A percentile compares a stretch with the other conserved stretches of the same genome.
Conservation (phyloP, 1,140 invertebrate genomes). For the Doryteuthis pealeii region DNA sequence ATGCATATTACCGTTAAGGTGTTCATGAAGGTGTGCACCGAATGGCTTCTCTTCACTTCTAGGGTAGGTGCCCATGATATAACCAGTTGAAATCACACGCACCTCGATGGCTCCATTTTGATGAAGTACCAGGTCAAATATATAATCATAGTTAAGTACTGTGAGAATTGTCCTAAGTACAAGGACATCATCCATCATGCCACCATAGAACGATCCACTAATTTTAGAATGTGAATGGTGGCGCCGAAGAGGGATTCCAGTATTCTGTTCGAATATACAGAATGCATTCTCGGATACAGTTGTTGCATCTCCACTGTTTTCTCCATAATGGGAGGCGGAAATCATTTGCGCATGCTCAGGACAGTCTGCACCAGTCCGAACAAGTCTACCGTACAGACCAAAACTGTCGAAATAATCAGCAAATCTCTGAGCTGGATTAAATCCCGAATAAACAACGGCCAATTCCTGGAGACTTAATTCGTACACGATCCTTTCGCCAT, state of each 20-base stretch:
- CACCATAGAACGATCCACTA: constrained; percentile 36
- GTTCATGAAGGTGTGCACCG: constrained; percentile 31
- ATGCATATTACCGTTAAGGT: constrained; percentile 35
- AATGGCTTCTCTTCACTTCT: constrained; percentile 24
- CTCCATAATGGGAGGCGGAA: constrained; percentile 26
- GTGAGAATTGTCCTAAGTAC: constrained; percentile 39
- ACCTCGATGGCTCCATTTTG: constrained; percentile 46
- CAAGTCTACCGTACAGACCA: constrained; percentile 25
- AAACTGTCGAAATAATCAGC: constrained; percentile 34
- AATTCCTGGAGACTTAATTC: constrained; percentile 44
- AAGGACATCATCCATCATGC: constrained; percentile 40
- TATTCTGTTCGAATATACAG: constrained; percentile 52
- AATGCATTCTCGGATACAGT: constrained; percentile 24
- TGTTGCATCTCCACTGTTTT: constrained; percentile 22
- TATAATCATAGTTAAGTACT: constrained; percentile 51
- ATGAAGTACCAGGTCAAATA: constrained; percentile 50
- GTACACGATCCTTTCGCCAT: constrained; percentile 41
- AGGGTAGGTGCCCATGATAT: constrained; percentile 27
- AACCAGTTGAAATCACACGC: constrained; percentile 37
- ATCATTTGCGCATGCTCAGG: constrained; percentile 38
- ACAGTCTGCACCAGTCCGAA: constrained; percentile 37
- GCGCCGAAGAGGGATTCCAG: constrained; percentile 39
- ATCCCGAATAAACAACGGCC: constrained; percentile 41
- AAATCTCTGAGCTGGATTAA: constrained; percentile 30
- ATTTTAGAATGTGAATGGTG: constrained; percentile 31